Conservation (phyloP, 2,888 invertebrate species). For the Archips crataeganus region DNA sequence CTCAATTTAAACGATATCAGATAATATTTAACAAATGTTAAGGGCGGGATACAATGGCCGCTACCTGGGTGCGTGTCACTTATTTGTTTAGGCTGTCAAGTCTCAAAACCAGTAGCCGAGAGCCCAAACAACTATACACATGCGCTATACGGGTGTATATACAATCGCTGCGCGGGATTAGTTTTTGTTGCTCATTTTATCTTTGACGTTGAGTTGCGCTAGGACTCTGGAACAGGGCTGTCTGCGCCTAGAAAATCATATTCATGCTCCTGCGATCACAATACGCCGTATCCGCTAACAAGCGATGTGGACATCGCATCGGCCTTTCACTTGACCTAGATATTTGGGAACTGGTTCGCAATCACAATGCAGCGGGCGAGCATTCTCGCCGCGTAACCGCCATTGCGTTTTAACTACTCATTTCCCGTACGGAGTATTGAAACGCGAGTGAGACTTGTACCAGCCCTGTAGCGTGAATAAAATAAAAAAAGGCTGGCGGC, state of each 20-base stretch:
- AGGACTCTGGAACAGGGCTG: slow-evolving; percentile 68
- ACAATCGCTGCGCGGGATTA: slow-evolving; percentile 62
- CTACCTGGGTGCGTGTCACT: slow-evolving; percentile 80
- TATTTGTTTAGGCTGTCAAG: slow-evolving; percentile 82
- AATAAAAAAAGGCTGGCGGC: slow-evolving; percentile 67
- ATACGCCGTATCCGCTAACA: slow-evolving; percentile 60
- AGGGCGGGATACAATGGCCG: slow-evolving; percentile 69
- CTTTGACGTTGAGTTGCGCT: slow-evolving; percentile 73
- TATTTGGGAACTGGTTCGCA: slow-evolving; percentile 82
- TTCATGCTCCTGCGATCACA: slow-evolving; percentile 42
- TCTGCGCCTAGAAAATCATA: slow-evolving; percentile 44
- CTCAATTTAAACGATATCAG: slow-evolving; percentile 76
- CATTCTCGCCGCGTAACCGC: slow-evolving; percentile 49
- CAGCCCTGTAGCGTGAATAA: slow-evolving; percentile 73
- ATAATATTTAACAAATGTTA: slow-evolving; percentile 81
- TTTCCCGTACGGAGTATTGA: slow-evolving; percentile 49
- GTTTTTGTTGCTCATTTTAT: slow-evolving; percentile 80
- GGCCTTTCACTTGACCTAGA: slow-evolving; percentile 85
- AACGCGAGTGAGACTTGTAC: slow-evolving; percentile 46
- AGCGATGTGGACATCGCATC: slow-evolving; percentile 67
- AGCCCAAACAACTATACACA: slow-evolving; percentile 69
- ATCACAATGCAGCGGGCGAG: slow-evolving; percentile 70
- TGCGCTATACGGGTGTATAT: slow-evolving; percentile 56
- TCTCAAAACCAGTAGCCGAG: slow-evolving; percentile 83
- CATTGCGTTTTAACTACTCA: slow-evolving; percentile 50